Base-by-base conservation (phyloP, 2,797 vertebrate genomes). In the Sebastes hubbsi region DNA sequence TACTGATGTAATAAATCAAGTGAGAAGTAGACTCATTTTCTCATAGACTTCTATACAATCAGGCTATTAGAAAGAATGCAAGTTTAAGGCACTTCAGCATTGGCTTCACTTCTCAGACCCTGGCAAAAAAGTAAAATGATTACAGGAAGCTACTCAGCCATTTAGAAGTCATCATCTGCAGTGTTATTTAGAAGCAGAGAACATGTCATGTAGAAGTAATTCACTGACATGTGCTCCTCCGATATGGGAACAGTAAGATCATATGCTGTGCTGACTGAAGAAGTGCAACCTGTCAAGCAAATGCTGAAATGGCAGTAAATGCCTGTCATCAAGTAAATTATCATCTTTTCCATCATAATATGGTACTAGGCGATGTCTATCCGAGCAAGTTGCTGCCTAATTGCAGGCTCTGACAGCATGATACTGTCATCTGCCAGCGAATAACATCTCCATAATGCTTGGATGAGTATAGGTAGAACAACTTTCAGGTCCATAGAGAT, bases 351-450 rank as follows among this genome's bases (percentile, higher is more conserved):
- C 42, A 12, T 32, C 52, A 67, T 52, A 29, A 58, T 42, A 42
- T 64, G 60, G 25, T 22, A 14, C 8, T 9, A 42, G 18, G 38
- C 2, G 9, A 36, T 42, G 65, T 74, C 12, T 63, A 29, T 46
- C 42, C 60, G 38, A 49, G 52, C 30, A 55, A 11, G 32, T 49
- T 72, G 32, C n/a, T 14, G 55, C 56, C 56, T 78, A 81, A 83
- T 78, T 70, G 63, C 59, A 61, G 32, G 42, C 22, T 72, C 11
- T 59, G 8, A 52, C 4, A 27, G 5, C 52, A 75, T 59, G 10
- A 52, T 29, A 25, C 16, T 49, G 32, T 34, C 30, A n/a, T 67
- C 7, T 67, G 46, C 27, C 73, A 27, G 46, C 16, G 4, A 29
- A 14, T 27, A 5, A 63, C 63, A 59, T 36, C 6, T 63, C 10